Evolutionary conservation across 1,140 invertebrate genomes (phyloP), one percentile per base, ranked within the genome.

Genomic region (Lepidostoma basale): DNA sequence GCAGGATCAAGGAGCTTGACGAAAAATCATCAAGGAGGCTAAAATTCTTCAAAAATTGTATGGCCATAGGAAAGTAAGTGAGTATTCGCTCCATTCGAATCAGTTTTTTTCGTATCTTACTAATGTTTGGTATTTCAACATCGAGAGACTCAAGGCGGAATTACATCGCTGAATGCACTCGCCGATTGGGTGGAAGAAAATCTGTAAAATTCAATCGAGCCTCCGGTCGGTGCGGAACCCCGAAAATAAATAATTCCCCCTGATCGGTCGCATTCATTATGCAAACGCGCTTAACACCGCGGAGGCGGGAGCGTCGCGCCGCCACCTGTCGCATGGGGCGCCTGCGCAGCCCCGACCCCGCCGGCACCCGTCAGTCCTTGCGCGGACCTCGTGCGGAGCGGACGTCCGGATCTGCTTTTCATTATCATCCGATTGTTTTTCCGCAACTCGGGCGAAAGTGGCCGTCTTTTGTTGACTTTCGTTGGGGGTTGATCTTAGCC

Each of bases 321-420:
- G 54, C 60, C 70, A 68, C 65, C 65, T 72, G 70, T 72, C 65
- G 65, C 65, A 36, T 40, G 65, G 70, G 65, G 70, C 70, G 70
- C 70, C 62, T 58, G 70, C 69, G 69, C 69, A 44, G 58, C 36
- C 25, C 30, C 22, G 40, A 58, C 42, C 30, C 36, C 20, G 25
- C 64, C 20, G 30, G n/a, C 52, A 23, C 52, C 23, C 56, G 52
- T 58, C 60, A 45, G 59, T 20, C 60, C 59, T 30, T n/a, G 16
- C 52, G 56, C 52, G 9, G 20, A 54, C 33, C 10, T 22, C 58
- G 66, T 8, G 30, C 22, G 56, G 47, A 58, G 47, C 28, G 54
- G 56, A 49, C 58, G 28, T 56, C 23, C 45, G 45, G n/a, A n/a
- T n/a, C n/a, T n/a, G n/a, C 20, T 25, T n/a, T 5, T 12, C 23